Percentiles rank a stretch among this genome's conserved stretches.
Evolutionary conservation across 2,888 invertebrate species (phyloP).

Genomic region (Sericinus montela): DNA sequence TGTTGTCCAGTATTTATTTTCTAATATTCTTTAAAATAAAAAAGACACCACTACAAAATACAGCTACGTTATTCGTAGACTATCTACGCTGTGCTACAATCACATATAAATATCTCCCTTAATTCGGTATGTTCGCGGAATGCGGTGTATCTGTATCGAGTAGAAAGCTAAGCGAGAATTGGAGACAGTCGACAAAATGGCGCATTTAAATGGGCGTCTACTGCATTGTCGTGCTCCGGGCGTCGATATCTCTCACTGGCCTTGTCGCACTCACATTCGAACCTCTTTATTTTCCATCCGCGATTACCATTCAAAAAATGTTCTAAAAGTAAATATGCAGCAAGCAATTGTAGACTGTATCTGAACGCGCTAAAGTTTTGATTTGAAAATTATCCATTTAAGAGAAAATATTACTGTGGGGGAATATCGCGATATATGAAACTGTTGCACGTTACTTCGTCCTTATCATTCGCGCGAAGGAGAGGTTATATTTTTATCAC

Average conservation of each 20-base stretch:
- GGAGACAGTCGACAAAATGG: conserved; percentile 77
- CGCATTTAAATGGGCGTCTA: conserved; percentile 79
- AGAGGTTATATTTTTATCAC: conserved; percentile 54
- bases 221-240: conserved; percentile 61
- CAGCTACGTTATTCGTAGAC: conserved; percentile 10
- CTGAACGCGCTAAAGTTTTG: conserved; percentile 17
- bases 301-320: conserved; percentile 40
- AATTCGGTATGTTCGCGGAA: conserved; percentile 70
- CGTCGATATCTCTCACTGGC: conserved; percentile 40
- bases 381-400: not conserved
- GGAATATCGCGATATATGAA: conserved; percentile 50
- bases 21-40: not conserved
- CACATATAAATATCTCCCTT: conserved; percentile 65
- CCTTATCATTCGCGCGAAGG: conserved; percentile 43
- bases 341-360: conserved; percentile 31
- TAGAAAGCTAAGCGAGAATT: conserved; percentile 53
- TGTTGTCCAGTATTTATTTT: too few relatives aligned
- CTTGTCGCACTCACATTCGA: conserved; percentile 49
- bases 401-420: conserved; percentile 34
- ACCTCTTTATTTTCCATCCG: conserved; percentile 61
- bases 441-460: conserved; percentile 62
- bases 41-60: not conserved
- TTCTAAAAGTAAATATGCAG: conserved; percentile 26
- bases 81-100: conserved; percentile 33
- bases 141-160: conserved; percentile 44